A percentile compares a stretch with the other conserved stretches of the same genome.
Evolutionary conservation across 2,797 vertebrate genomes (phyloP).

Genomic region (Hyperoplus lanceolatus): DNA sequence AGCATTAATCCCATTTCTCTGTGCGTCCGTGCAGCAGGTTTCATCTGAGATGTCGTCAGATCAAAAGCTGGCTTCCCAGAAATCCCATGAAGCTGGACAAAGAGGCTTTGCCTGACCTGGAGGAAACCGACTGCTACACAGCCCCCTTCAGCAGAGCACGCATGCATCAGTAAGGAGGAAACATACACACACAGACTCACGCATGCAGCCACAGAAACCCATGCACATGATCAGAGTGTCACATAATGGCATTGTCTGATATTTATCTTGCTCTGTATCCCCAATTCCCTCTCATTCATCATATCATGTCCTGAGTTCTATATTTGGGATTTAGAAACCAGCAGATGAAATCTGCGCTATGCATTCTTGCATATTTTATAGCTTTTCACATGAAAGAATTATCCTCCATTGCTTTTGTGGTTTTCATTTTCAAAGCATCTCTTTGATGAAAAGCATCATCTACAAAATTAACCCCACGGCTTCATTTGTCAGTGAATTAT

Average conservation of each 20-base stretch:
- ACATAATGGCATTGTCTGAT: slow-evolving; percentile 5
- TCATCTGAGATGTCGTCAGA: slow-evolving; percentile 91
- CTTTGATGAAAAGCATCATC: slow-evolving; percentile 43
- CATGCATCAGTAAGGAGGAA: slow-evolving; percentile 92
- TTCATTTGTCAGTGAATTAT: slow-evolving; percentile 38
- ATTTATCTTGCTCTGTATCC: not conserved
- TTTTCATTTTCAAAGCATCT: slow-evolving; percentile 25
- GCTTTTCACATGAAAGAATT: slow-evolving; percentile 32
- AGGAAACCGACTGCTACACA: slow-evolving; percentile 97
- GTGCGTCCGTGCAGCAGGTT: slow-evolving; percentile 83
- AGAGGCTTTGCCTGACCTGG: slow-evolving; percentile 94
- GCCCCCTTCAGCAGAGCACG: slow-evolving; percentile 97
- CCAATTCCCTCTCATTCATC: not conserved
- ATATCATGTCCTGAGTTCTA: slow-evolving; percentile 17
- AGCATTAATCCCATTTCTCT: slow-evolving; percentile 57
- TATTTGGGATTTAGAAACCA: slow-evolving; percentile 19
- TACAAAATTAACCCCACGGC: slow-evolving; percentile 1
- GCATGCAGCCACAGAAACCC: not conserved
- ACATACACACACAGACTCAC: not conserved
- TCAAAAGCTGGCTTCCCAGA: slow-evolving; percentile 95
- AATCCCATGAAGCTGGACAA: slow-evolving; percentile 99
- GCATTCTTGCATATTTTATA: slow-evolving; percentile 47
- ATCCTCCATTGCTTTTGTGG: slow-evolving; percentile 1
- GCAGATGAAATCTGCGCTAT: slow-evolving; percentile 23
- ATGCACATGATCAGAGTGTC: slow-evolving; percentile 1